Base-by-base conservation (phyloP, 2,113 vertebrate genomes). In the Sebastes schlegelii region DNA sequence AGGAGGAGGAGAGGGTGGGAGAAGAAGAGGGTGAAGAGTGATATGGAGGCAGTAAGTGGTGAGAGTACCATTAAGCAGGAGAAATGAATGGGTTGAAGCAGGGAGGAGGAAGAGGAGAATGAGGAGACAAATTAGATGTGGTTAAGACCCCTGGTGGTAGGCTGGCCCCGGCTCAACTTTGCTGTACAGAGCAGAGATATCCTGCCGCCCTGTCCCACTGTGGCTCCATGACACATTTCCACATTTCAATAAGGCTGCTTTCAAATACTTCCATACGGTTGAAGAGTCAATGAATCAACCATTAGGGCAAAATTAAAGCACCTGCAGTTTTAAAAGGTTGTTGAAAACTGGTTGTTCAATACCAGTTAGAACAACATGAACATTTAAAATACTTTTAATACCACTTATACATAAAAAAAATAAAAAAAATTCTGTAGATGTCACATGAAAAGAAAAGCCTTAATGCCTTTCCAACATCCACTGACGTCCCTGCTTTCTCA, bases 101-200 rank as follows among this genome's bases (percentile, higher is more conserved):
- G 54, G 77, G 77, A 77, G 67, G 57, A 88, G 79, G 86, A 85
- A 72, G 74, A 85, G 79, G 78, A 86, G 83, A 88, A 87, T 77
- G 83, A 86, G 88, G 90, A 94, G 86, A 94, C 89, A 94, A 91
- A 94, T 92, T 93, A 90, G 89, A 95, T 89, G 52, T 78, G 90
- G 92, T 94, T 95, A 94, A 92, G 79, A 92, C 72, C 88, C 63
- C 80, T 66, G 73, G 77, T 85, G 80, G 84, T 23, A 83, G 80
- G 85, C 68, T 45, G 69, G 72, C 86, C 94, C 95, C 95, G 91
- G 95, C 95, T 96, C 92, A 96, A 96, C 96, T 95, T 95, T 97
- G 96, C 96, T 90, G 95, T 96, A 96, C 96, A 97, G 88, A 90
- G 85, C 91, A 88, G 78, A 83, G 83, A 91, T 82, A 68, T 90